These are phyloP conservation scores for Falco columbarius DNA, from an alignment of 2,797 vertebrate species.

Conservation along the genomic window DNA sequence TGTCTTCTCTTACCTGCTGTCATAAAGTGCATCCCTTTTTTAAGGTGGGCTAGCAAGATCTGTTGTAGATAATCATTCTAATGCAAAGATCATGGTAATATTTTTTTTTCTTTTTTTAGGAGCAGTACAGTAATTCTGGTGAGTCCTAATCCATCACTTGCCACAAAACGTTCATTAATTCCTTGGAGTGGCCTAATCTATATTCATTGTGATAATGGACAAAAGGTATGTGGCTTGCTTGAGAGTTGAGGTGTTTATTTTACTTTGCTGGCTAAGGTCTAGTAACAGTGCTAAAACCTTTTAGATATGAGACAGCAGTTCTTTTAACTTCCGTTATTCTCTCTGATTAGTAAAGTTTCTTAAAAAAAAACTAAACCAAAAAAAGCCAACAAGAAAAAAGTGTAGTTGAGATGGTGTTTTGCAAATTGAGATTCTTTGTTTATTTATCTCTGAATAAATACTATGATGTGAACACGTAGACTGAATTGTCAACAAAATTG, in stretches of 20 bases:
- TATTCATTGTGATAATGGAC: constrained; percentile 85
- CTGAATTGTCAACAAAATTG: neutral
- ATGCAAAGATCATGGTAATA: neutral
- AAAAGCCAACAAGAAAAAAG: neutral
- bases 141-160: constrained; percentile 91
- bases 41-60: neutral
- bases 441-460: neutral
- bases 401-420: neutral
- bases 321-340: neutral
- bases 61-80: neutral
- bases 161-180: constrained; percentile 82
- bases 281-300: neutral
- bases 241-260: neutral
- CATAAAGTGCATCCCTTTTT: neutral
- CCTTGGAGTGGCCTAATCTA: constrained; percentile 95
- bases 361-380: neutral
- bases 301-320: neutral
- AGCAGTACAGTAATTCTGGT: constrained; percentile 88
- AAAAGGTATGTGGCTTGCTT: constrained; percentile 82
- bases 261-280: neutral
- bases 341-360: neutral
- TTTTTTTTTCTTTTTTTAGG: constrained; percentile 70
- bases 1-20: neutral
- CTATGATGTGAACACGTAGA: neutral
- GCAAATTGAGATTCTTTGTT: neutral